phyloP scores from a whole-genome alignment of 2,888 invertebrate species.

The Eupithecia vulgata region DNA sequence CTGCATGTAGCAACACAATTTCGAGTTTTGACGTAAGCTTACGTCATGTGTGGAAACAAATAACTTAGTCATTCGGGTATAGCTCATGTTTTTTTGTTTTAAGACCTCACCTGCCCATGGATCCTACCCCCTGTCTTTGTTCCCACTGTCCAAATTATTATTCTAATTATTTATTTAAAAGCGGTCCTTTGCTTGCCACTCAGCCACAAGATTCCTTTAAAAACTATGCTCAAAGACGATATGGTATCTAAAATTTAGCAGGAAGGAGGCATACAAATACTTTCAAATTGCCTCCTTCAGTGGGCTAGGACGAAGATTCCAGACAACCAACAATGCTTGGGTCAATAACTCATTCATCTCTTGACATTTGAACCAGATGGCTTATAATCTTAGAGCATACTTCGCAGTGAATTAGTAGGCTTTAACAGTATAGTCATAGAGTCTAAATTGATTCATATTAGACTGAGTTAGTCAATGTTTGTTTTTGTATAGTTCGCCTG shows the following conservation, averaged over 20 bases:
- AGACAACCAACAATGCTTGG: background rate
- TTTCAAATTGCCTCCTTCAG: background rate
- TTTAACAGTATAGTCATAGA: constrained; percentile 17
- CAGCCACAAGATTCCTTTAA: background rate
- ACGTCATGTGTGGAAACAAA: too few relatives aligned
- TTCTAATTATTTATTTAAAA: too few relatives aligned
- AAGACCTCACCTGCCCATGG: too few relatives aligned
- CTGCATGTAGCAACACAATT: too few relatives aligned
- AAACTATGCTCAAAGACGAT: background rate
- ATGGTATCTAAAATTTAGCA: background rate
- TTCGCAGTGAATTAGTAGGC: background rate
- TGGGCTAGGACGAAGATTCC: background rate
- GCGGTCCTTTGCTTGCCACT: too few relatives aligned
- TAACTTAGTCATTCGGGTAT: too few relatives aligned
- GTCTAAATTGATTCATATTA: constrained; percentile 25
- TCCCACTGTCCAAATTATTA: too few relatives aligned
- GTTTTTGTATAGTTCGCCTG: constrained; percentile 55
- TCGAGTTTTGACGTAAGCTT: too few relatives aligned
- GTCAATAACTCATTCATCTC: constrained; percentile 15
- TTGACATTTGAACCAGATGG: constrained; percentile 18
- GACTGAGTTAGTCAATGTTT: constrained; percentile 30
- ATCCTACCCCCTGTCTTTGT: too few relatives aligned
- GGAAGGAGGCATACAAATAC: background rate
- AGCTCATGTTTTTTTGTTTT: too few relatives aligned
- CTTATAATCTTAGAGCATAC: constrained; percentile 2